These are phyloP conservation scores for Noctua pronuba DNA, from an alignment of 2,888 invertebrate species.

Conservation along the genomic window DNA sequence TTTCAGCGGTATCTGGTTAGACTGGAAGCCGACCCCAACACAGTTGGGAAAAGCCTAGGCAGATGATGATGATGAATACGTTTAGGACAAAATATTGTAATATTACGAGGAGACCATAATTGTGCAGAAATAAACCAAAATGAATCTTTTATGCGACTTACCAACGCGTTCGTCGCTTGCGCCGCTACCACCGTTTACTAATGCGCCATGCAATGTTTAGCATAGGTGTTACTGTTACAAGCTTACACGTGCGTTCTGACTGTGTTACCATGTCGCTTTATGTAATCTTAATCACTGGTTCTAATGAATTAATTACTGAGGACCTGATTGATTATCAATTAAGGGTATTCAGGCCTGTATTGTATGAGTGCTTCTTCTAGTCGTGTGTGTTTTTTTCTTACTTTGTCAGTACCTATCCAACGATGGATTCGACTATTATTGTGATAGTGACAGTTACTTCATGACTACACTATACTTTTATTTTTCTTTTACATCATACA, in stretches of 20 bases:
- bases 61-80: not conserved
- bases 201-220: conserved; percentile 62
- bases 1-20: not conserved
- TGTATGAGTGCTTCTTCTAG: not conserved
- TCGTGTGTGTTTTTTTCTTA: not conserved
- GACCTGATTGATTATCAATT: conserved; percentile 28
- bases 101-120: not conserved
- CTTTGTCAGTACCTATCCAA: not conserved
- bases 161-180: conserved; percentile 28
- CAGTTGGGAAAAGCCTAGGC: not conserved
- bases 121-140: not conserved
- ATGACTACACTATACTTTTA: not conserved
- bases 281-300: conserved; percentile 47
- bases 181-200: conserved; percentile 48
- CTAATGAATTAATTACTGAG: conserved; percentile 11
- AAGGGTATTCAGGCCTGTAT: no score
- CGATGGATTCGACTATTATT: not conserved
- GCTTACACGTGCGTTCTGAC: conserved; percentile 43
- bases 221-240: conserved; percentile 63
- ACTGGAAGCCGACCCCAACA: not conserved
- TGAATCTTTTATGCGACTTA: not conserved
- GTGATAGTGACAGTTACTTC: no score
- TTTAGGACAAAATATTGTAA: not conserved
- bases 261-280: conserved; percentile 57
- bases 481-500: not conserved